These are phyloP conservation scores for Odontamblyopus rebecca DNA, from an alignment of 2,797 vertebrate species.

Conservation along the genomic window DNA sequence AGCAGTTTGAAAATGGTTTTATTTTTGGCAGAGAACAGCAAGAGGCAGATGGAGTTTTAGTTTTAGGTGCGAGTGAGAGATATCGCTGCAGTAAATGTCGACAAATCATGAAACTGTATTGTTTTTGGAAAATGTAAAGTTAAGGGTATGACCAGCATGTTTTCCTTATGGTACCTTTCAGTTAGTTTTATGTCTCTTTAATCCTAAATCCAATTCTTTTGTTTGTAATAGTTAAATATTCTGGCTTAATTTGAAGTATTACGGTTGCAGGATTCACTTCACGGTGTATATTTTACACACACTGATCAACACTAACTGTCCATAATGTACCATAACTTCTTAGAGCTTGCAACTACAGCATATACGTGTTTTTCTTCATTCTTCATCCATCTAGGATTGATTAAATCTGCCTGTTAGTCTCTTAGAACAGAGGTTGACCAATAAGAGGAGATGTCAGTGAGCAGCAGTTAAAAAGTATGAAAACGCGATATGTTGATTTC, in stretches of 20 bases:
- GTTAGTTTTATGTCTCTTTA: not conserved
- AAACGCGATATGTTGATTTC: no score
- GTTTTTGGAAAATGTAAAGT: not conserved
- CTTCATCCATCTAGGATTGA: no score
- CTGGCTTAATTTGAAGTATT: not conserved
- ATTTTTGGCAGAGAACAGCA: not conserved
- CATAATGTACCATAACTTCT: no score
- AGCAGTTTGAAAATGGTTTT: slow-evolving; percentile 3
- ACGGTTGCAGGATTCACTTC: no score
- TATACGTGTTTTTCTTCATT: no score
- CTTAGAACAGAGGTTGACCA: no score
- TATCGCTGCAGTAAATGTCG: not conserved
- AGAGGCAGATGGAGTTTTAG: slow-evolving; percentile 3
- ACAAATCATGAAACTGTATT: not conserved
- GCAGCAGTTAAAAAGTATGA: no score
- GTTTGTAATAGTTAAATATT: not conserved
- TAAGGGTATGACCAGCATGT: not conserved
- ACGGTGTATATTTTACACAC: no score
- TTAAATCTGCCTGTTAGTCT: no score
- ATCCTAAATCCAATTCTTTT: not conserved
- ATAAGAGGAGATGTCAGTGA: no score
- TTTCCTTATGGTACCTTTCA: not conserved
- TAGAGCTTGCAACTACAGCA: no score
- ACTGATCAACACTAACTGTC: no score
- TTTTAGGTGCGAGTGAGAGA: slow-evolving; percentile 3